phyloP scores from a whole-genome alignment of 2,797 vertebrate genomes.

The Ctenosaura bakeri region DNA sequence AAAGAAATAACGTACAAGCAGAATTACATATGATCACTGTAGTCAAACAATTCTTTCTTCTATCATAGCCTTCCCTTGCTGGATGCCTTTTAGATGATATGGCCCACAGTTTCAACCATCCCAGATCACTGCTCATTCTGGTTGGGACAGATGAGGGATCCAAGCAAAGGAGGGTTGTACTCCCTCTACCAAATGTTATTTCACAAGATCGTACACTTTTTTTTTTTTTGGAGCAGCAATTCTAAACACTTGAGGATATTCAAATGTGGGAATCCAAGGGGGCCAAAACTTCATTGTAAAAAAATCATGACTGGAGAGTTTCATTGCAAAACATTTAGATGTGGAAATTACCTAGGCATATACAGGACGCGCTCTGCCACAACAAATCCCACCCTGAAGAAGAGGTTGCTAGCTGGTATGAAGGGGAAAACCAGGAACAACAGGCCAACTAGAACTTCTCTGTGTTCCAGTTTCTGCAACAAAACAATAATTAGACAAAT shows the following conservation, averaged over 20 bases:
- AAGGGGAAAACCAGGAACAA: constrained; percentile 96
- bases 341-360: constrained; percentile 92
- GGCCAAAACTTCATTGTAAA: constrained; percentile 43
- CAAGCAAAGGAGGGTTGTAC: not conserved
- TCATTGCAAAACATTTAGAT: constrained; percentile 65
- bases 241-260: constrained; percentile 54
- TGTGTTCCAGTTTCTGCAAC: constrained; percentile 88
- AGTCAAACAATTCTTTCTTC: not conserved
- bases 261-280: constrained; percentile 40
- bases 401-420: constrained; percentile 96
- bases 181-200: constrained; percentile 53
- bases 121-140: not conserved
- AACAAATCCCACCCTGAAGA: constrained; percentile 98
- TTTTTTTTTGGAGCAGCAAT: not conserved
- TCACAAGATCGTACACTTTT: constrained; percentile 23
- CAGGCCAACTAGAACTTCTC: constrained; percentile 90
- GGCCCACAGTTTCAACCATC: not conserved
- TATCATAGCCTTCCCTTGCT: not conserved
- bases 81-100: not conserved
- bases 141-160: not conserved
- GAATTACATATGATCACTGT: not conserved
- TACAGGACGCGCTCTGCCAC: constrained; percentile 97
- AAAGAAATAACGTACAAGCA: not conserved
- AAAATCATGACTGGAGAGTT: constrained; percentile 56
- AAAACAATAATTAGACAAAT: constrained; percentile 76